Base-by-base conservation (phyloP, 2,888 invertebrate species). In the Tanypteryx hageni region DNA sequence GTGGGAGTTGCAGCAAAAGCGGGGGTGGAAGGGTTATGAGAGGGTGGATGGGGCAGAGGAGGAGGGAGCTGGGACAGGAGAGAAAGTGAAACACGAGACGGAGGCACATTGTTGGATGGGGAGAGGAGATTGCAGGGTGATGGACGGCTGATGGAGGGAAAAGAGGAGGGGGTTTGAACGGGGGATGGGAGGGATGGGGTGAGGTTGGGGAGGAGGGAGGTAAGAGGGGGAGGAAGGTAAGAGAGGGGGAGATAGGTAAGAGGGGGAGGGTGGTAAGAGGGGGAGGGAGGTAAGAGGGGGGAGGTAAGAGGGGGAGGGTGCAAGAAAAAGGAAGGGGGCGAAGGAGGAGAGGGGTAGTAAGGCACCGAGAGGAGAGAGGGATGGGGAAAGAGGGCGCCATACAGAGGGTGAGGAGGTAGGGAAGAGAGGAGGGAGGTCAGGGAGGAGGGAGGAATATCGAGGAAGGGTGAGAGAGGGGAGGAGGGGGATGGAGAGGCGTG, bases 71-170 rank as follows among this genome's bases (percentile, higher is more conserved):
- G 44, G 1, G 44, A 44, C 44, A 44, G 44, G 44, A 76, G 76
- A 76, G 76, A 76, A 76, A 76, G 76, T 76, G 76, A 76, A 76
- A 76, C 76, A 27, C 22, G 76, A 76, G 22, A 76, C 27, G 76
- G 27, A 76, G 76, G 27, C 27, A 27, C 44, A 44, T 44, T 44
- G 44, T 44, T 76, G 76, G 22, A 27, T 76, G 76, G 76, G 64
- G 18, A 64, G n/a, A n/a, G 14, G 27, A 22, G 27, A 76, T 22
- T 76, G 76, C 76, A 76, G 22, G 76, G 68, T 68, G 68, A 27
- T 76, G 76, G 76, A 76, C 76, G 27, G 76, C 22, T 22, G 76
- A 18, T 27, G 27, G 76, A 76, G 27, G 27, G 22, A 76, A 22
- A 27, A 22, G 76, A 76, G 27, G 76, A 76, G 76, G 76, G 27